Base-by-base conservation (phyloP, 30 jellyfish, hydroid and myxozoan species). In the Hydractinia symbiolongicarpus region DNA sequence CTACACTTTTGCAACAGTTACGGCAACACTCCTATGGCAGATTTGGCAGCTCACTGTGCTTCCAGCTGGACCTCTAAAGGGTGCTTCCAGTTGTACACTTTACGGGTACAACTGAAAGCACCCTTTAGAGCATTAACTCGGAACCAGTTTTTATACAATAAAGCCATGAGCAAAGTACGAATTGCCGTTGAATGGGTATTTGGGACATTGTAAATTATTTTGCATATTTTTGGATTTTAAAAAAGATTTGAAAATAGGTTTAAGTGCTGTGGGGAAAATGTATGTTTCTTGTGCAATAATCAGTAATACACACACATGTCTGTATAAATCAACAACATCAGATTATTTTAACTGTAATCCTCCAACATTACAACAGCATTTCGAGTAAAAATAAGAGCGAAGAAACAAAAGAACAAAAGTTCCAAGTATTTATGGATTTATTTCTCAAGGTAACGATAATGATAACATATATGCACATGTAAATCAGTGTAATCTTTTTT, bases 161-260 rank as follows among this genome's bases (percentile, higher is more conserved):
- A 54, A 67, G 67, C 88, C 30, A 87, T 87, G 96, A 87, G 92
- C 67, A 55, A 61, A 78, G 96, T 87, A 50, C 66, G 96, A 50
- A 81, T 82, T 21, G 66, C 88, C 14, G 88, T 82, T 40, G 88
- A 87, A 70, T 87, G 96, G 96, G 57, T n/a, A n/a, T n/a, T n/a
- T n/a, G n/a, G n/a, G n/a, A n/a, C n/a, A n/a, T n/a, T n/a, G n/a
- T n/a, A n/a, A n/a, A n/a, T n/a, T n/a, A n/a, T n/a, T n/a, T n/a
- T n/a, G n/a, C 79, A 64, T 88, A 53, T 83, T 77, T 83, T 20
- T 71, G 16, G 96, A 88, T 67, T 88, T 83, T 54, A 77, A 83
- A 75, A 78, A 88, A 55, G 81, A 83, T 72, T 68, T 82, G 44
- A 84, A 89, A n/a, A 57, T 57, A 10, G 19, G 69, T 1, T 16